Conservation (phyloP, 2,888 invertebrate species). For the Nysson spinosus region DNA sequence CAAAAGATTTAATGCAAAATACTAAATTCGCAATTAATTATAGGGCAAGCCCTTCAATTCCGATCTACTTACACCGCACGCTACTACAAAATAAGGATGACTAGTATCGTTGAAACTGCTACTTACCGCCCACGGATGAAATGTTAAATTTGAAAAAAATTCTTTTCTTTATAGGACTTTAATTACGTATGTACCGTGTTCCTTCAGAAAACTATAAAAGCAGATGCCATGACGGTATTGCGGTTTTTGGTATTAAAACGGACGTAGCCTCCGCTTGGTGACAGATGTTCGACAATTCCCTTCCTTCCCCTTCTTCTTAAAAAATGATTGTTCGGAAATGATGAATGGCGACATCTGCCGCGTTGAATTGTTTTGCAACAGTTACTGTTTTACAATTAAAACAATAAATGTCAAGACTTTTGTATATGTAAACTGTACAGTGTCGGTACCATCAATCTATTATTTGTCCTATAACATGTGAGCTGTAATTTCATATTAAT, state of each 20-base stretch:
- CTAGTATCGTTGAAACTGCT: constrained; percentile 14
- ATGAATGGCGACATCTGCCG: constrained; percentile 41
- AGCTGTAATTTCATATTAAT: too few relatives aligned
- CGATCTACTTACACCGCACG: constrained; percentile 18
- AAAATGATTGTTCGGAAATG: constrained; percentile 53
- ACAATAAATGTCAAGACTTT: background rate
- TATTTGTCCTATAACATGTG: too few relatives aligned
- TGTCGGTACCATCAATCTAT: too few relatives aligned
- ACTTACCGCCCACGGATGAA: constrained; percentile 50
- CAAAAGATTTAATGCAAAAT: constrained; percentile 32
- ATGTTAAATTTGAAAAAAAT: constrained; percentile 18
- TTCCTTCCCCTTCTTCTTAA: constrained; percentile 51
- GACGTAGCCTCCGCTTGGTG: constrained; percentile 66
- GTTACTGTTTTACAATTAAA: background rate
- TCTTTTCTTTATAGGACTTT: constrained; percentile 14
- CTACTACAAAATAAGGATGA: constrained; percentile 39
- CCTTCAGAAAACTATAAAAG: constrained; percentile 65
- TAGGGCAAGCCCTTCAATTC: constrained; percentile 53
- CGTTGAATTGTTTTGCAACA: constrained; percentile 26
- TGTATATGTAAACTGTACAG: too few relatives aligned
- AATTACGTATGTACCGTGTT: constrained; percentile 16
- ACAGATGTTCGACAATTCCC: constrained; percentile 69
- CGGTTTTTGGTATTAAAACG: constrained; percentile 65
- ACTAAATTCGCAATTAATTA: constrained; percentile 4
- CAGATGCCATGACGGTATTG: constrained; percentile 70